Conservation (phyloP, 1,140 invertebrate genomes). For the Luehdorfia chinensis region DNA sequence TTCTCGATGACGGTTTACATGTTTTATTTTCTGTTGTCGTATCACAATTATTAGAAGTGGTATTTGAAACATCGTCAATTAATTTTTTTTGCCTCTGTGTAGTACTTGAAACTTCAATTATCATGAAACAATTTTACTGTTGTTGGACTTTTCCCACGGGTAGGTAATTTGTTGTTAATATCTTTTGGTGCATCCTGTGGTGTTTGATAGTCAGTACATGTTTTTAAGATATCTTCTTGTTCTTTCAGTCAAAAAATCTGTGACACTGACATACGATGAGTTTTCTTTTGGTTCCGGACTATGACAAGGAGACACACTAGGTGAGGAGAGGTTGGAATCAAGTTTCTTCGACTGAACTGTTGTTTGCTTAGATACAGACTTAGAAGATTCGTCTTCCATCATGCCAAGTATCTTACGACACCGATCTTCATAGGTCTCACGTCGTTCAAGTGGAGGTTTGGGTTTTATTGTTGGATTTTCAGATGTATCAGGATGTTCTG, state of each 20-base stretch:
- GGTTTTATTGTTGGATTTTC: conserved; percentile 36
- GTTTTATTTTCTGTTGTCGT: too few species aligned
- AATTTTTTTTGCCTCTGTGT: too few species aligned
- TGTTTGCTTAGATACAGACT: conserved; percentile 44
- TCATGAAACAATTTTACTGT: too few species aligned
- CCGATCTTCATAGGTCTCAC: conserved; percentile 84
- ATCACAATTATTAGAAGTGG: too few species aligned
- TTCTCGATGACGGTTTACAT: not conserved
- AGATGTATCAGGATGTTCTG: conserved; percentile 40
- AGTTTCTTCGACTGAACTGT: conserved; percentile 23
- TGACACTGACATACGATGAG: conserved; percentile 23
- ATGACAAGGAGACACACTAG: conserved; percentile 43
- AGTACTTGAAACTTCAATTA: too few species aligned
- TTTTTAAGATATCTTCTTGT: too few species aligned
- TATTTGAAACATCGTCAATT: too few species aligned
- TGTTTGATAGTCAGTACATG: too few species aligned
- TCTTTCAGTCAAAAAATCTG: too few species aligned
- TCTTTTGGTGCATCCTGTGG: too few species aligned
- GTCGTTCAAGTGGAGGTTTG: conserved; percentile 75
- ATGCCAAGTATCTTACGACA: conserved; percentile 82
- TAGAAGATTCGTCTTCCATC: conserved; percentile 40
- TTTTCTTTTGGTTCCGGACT: conserved; percentile 43
- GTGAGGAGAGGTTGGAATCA: conserved; percentile 30
- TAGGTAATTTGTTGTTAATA: too few species aligned
- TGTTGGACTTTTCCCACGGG: too few species aligned